A percentile compares a stretch with the other conserved stretches of the same genome.
phyloP scores from a whole-genome alignment of 2,888 invertebrate species.

The Caenorhabditis drosophilae region DNA sequence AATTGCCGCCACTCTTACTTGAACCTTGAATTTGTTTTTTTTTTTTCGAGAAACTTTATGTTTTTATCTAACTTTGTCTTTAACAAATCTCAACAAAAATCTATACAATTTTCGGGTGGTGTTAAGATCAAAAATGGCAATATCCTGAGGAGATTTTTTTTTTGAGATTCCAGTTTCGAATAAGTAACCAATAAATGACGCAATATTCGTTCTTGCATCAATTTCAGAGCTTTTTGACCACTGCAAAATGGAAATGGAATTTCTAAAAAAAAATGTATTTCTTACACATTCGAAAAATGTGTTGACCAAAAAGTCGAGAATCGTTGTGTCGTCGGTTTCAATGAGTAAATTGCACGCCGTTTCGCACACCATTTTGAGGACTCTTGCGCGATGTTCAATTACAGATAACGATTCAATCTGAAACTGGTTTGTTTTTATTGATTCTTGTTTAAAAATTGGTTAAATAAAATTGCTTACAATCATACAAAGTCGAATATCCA shows the following conservation, averaged over 20 bases:
- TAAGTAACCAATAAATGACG: slow-evolving; percentile 4
- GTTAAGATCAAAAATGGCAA: background rate
- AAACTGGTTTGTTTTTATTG: too few species aligned
- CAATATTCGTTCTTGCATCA: slow-evolving; percentile 8
- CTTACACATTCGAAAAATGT: slow-evolving; percentile 10
- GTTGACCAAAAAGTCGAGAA: slow-evolving; percentile 7
- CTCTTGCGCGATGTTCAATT: slow-evolving; percentile 15
- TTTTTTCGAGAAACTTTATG: too few species aligned
- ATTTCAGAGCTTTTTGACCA: slow-evolving; percentile 7
- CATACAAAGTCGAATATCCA: slow-evolving; percentile 1
- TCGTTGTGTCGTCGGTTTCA: background rate
- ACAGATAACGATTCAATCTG: slow-evolving; percentile 16
- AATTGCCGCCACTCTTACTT: slow-evolving; percentile 18
- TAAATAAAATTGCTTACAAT: background rate
- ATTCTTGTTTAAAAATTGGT: background rate
- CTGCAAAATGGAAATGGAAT: slow-evolving; percentile 7
- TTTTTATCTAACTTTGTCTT: slow-evolving; percentile 8
- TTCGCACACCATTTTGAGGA: slow-evolving; percentile 9
- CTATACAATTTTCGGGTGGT: background rate
- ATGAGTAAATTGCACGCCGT: background rate
- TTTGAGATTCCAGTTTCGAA: slow-evolving; percentile 11
- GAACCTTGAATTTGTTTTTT: too few species aligned
- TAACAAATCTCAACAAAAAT: background rate
- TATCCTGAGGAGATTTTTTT: background rate
- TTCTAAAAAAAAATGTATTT: too few species aligned